Percentiles rank a stretch among this genome's conserved stretches.
These are phyloP conservation scores for Rhegmatorhina hoffmannsi DNA, from an alignment of 2,113 vertebrate genomes.

Conservation along the genomic window DNA sequence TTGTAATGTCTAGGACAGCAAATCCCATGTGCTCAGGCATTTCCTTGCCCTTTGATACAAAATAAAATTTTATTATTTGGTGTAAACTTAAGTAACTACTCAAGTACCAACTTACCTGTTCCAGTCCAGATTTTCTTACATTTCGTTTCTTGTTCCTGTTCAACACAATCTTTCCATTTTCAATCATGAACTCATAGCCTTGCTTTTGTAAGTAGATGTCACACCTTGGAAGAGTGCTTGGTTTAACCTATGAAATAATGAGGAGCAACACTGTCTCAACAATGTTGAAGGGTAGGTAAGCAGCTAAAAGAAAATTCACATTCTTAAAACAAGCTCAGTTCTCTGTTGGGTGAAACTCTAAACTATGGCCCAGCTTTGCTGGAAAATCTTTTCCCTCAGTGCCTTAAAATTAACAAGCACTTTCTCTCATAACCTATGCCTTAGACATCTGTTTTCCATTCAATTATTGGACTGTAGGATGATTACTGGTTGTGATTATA, in stretches of 20 bases:
- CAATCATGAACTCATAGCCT: constrained; percentile 81
- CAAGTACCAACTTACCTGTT: constrained; percentile 66
- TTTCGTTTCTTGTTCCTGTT: constrained; percentile 69
- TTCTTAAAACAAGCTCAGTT: neutral
- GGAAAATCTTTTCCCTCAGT: neutral
- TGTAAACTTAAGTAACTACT: neutral
- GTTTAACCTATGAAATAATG: constrained; percentile 69
- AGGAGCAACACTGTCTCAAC: neutral
- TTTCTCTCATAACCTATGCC: constrained; percentile 5
- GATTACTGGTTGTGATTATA: constrained; percentile 12
- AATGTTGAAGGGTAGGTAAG: neutral
- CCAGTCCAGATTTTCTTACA: constrained; percentile 46
- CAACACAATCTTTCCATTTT: constrained; percentile 80
- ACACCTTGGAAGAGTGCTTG: constrained; percentile 76
- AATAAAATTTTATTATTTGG: neutral
- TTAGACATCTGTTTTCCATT: constrained; percentile 60
- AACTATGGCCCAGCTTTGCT: neutral
- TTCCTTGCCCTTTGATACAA: neutral
- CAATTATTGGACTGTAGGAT: constrained; percentile 9
- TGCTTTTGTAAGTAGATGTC: constrained; percentile 81
- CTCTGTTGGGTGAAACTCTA: neutral
- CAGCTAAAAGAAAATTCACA: neutral
- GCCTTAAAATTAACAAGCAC: constrained; percentile 14
- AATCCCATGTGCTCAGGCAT: neutral
- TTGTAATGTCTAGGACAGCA: neutral